Evolutionary conservation across 2,797 vertebrate species (phyloP).

Genomic region (Lacerta bilineata): DNA sequence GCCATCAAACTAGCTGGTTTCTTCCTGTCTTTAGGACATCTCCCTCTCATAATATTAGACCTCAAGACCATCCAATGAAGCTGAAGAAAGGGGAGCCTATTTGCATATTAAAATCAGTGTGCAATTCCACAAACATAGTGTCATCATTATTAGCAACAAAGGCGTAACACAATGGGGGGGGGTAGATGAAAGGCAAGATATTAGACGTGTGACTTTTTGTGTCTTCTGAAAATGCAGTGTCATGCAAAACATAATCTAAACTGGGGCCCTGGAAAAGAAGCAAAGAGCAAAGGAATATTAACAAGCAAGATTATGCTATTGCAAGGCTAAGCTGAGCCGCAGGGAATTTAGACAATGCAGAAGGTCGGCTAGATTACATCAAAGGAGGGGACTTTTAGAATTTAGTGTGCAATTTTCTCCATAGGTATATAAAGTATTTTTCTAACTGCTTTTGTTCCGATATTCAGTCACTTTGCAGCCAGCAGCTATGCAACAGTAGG

Average conservation of each 20-base stretch:
- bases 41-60: neutral
- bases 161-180: neutral
- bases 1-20: neutral
- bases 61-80: no score
- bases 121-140: neutral
- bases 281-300: slow-evolving; percentile 62
- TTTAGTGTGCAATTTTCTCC: slow-evolving; percentile 58
- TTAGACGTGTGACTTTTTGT: slow-evolving; percentile 35
- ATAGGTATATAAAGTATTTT: slow-evolving; percentile 45
- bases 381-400: slow-evolving; percentile 52
- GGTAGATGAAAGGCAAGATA: slow-evolving; percentile 33
- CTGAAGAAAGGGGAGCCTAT: neutral
- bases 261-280: neutral
- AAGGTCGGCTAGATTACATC: slow-evolving; percentile 36
- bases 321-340: slow-evolving; percentile 39
- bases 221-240: slow-evolving; percentile 37
- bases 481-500: slow-evolving; percentile 26
- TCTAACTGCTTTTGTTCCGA: slow-evolving; percentile 58
- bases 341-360: slow-evolving; percentile 45
- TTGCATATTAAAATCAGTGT: neutral
- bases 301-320: slow-evolving; percentile 40
- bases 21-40: neutral
- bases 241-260: slow-evolving; percentile 35
- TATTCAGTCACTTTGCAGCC: slow-evolving; percentile 52
- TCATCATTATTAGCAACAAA: slow-evolving; percentile 7